phyloP scores from a whole-genome alignment of 2,797 vertebrate species.

The Yasuhikotakia modesta region DNA sequence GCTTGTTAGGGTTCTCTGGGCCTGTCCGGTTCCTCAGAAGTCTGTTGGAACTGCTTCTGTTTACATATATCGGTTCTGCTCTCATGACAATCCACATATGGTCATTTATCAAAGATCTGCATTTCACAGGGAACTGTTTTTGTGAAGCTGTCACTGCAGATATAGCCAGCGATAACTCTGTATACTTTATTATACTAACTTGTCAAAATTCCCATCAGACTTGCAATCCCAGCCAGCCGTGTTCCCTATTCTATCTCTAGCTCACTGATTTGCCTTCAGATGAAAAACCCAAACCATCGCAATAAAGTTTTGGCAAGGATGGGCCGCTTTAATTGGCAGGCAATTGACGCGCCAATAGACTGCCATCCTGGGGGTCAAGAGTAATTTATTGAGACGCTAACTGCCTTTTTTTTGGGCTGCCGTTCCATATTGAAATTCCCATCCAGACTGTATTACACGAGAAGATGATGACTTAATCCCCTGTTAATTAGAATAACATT shows the following conservation, averaged over 20 bases:
- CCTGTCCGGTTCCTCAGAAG: slow-evolving; percentile 52
- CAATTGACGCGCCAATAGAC: slow-evolving; percentile 77
- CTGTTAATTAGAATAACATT: slow-evolving; percentile 83
- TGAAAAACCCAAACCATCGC: slow-evolving; percentile 72
- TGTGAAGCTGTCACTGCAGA: slow-evolving; percentile 56
- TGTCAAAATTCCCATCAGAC: slow-evolving; percentile 76
- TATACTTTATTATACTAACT: slow-evolving; percentile 67
- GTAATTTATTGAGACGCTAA: slow-evolving; percentile 82
- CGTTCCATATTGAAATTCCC: slow-evolving; percentile 79
- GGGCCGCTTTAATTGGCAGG: slow-evolving; percentile 81
- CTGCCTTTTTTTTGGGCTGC: slow-evolving; percentile 64
- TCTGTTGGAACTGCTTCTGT: slow-evolving; percentile 50
- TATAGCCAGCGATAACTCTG: slow-evolving; percentile 57
- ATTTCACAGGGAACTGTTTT: slow-evolving; percentile 55
- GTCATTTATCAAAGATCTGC: slow-evolving; percentile 60
- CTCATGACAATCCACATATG: slow-evolving; percentile 57
- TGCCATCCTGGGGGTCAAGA: slow-evolving; percentile 81
- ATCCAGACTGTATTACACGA: slow-evolving; percentile 79
- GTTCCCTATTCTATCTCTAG: slow-evolving; percentile 73
- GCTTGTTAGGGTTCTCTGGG: slow-evolving; percentile 50
- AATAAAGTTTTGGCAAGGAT: slow-evolving; percentile 80
- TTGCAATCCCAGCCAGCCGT: slow-evolving; percentile 73
- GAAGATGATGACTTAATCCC: slow-evolving; percentile 83
- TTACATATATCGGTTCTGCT: slow-evolving; percentile 46
- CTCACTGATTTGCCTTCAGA: slow-evolving; percentile 69